Percentiles rank a stretch among this genome's conserved stretches.
These are phyloP conservation scores for Elanus axillaris DNA, from an alignment of 2,113 vertebrate genomes.

Conservation along the genomic window DNA sequence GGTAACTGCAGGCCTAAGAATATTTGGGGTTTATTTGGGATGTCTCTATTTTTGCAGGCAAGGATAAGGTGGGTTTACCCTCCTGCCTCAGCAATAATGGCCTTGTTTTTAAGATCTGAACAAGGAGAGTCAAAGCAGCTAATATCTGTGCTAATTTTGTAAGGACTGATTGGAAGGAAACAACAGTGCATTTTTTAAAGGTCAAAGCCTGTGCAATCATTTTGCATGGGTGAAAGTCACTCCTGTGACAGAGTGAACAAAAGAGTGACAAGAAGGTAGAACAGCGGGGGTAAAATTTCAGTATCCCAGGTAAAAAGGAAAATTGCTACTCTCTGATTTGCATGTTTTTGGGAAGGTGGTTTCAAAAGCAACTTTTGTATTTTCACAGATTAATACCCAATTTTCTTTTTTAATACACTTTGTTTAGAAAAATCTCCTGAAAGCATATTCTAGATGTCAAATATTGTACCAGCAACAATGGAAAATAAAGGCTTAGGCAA, in stretches of 20 bases:
- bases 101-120: neutral
- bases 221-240: constrained; percentile 40
- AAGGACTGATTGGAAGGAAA: neutral
- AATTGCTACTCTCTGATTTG: neutral
- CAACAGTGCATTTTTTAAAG: constrained; percentile 8
- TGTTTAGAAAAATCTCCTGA: constrained; percentile 27
- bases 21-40: neutral
- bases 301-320: neutral
- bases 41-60: rapidly evolving
- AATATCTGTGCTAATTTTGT: neutral
- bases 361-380: neutral
- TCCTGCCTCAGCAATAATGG: neutral
- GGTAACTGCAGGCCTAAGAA: neutral
- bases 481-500: constrained; percentile 34
- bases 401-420: neutral
- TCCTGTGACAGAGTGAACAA: constrained; percentile 14
- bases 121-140: neutral
- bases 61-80: neutral
- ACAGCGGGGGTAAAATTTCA: neutral
- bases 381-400: neutral
- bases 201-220: constrained; percentile 57
- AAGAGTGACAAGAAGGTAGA: constrained; percentile 9
- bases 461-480: neutral
- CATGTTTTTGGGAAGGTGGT: neutral
- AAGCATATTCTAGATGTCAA: constrained; percentile 20